Conservation (phyloP, 2,113 vertebrate species). For the Edolisoma coerulescens region DNA sequence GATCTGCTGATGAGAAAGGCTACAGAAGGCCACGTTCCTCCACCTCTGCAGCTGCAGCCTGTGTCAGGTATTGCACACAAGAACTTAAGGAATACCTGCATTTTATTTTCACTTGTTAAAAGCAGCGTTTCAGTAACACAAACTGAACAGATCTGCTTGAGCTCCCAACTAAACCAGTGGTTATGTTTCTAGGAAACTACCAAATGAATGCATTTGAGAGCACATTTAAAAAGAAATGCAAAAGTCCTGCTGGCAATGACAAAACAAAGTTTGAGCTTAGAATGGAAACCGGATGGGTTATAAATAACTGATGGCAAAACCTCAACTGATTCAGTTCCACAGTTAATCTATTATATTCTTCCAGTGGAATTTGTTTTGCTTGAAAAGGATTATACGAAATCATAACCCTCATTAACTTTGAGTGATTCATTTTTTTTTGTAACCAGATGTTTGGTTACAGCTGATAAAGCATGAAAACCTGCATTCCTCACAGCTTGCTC, state of each 20-base stretch:
- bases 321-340: neutral
- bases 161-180: neutral
- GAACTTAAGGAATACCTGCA: neutral
- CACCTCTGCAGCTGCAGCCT: neutral
- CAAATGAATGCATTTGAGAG: neutral
- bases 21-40: fast-evolving
- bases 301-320: slow-evolving; percentile 22
- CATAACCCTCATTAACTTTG: slow-evolving; percentile 52
- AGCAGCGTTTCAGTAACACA: neutral
- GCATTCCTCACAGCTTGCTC: slow-evolving; percentile 65
- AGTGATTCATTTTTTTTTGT: slow-evolving; percentile 42
- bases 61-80: too few relatives aligned
- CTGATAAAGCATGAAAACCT: slow-evolving; percentile 65
- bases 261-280: slow-evolving; percentile 44
- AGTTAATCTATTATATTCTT: slow-evolving; percentile 36
- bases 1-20: neutral
- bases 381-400: slow-evolving; percentile 52
- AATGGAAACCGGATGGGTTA: neutral
- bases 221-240: neutral
- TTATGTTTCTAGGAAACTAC: slow-evolving; percentile 28
- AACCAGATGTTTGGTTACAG: slow-evolving; percentile 62
- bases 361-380: slow-evolving; percentile 55
- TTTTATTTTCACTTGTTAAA: neutral
- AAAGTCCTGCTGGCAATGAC: slow-evolving; percentile 33
- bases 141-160: neutral